Conservation (phyloP, 2,113 vertebrate genomes). For the Oncorhynchus kisutch region DNA sequence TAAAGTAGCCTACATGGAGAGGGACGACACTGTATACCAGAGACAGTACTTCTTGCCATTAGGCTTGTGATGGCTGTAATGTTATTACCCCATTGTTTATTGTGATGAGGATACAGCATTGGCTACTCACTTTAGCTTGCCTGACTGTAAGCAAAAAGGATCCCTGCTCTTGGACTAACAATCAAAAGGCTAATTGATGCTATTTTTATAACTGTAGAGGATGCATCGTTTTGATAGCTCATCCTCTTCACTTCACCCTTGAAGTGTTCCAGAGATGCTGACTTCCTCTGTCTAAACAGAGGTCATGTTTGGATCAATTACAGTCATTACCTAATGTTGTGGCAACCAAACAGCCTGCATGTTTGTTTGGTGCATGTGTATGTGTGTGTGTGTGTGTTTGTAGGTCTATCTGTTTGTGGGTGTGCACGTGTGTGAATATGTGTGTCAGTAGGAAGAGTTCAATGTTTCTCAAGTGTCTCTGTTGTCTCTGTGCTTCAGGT, state of each 20-base stretch:
- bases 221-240: neutral
- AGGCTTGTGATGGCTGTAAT: conserved; percentile 28
- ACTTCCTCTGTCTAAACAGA: conserved; percentile 46
- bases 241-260: conserved; percentile 6
- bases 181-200: conserved; percentile 50
- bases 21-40: neutral
- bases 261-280: conserved; percentile 42
- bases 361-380: neutral
- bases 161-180: conserved; percentile 18
- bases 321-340: conserved; percentile 21
- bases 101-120: conserved; percentile 19
- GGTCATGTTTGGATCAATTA: conserved; percentile 20
- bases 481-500: conserved; percentile 67
- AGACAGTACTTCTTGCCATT: conserved; percentile 8
- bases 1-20: neutral
- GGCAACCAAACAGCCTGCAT: conserved; percentile 34
- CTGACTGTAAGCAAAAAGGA: conserved; percentile 28
- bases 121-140: conserved; percentile 1
- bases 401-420: neutral
- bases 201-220: conserved; percentile 9
- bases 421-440: neutral
- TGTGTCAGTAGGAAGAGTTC: neutral
- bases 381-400: neutral
- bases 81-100: conserved; percentile 29
- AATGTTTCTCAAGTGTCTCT: neutral